Evolutionary conservation across 35 echinoderm and acorn worm species (phyloP).

Genomic region (Acanthaster planci): DNA sequence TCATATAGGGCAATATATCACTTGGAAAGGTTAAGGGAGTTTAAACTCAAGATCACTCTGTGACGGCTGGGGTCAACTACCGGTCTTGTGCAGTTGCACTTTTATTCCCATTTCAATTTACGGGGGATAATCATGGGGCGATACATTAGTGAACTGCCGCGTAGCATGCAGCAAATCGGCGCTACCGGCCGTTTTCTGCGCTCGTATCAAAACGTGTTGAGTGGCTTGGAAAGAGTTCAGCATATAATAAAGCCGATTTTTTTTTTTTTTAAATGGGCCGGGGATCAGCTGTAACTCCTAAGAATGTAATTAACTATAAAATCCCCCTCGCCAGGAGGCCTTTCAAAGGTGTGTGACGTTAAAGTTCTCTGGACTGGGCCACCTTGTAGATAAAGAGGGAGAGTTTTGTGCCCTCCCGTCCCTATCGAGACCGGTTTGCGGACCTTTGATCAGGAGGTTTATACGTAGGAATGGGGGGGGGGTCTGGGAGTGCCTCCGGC

Average conservation of each 20-base stretch:
- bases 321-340: background rate
- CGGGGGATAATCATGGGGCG: constrained; percentile 6
- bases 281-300: constrained; percentile 8
- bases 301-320: constrained; percentile 27
- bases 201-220: constrained; percentile 11
- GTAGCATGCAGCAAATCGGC: constrained; percentile 6
- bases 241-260: background rate
- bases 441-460: background rate
- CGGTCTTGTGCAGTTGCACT: constrained; percentile 21
- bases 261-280: background rate
- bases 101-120: constrained; percentile 30
- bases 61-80: constrained; percentile 13
- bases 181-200: background rate
- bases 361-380: background rate
- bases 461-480: background rate
- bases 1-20: background rate
- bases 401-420: background rate
- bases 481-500: background rate
- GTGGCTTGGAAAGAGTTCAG: background rate
- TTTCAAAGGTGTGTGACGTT: background rate
- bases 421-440: background rate
- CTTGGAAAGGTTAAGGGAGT: background rate
- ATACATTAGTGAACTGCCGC: constrained; percentile 12
- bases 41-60: background rate
- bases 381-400: background rate